Conservation (phyloP, 2,888 invertebrate genomes). For the Drosophila falleni region DNA sequence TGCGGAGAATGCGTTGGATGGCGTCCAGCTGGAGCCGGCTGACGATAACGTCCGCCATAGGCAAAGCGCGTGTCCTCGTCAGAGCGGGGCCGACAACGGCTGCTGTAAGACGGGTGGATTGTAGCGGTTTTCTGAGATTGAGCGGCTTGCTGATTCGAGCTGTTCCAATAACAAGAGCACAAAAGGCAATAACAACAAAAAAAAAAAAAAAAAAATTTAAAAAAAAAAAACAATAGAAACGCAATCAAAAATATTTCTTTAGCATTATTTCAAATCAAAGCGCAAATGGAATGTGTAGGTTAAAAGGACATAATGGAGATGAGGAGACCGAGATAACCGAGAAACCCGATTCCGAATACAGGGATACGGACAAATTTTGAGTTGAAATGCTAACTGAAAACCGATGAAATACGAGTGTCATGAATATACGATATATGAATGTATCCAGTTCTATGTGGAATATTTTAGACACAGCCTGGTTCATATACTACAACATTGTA, state of each 20-base stretch:
- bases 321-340: not conserved
- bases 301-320: constrained; percentile 1
- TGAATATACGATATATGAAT: constrained; percentile 6
- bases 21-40: constrained; percentile 85
- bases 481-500: not conserved
- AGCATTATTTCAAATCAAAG: constrained; percentile 1
- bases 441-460: not conserved
- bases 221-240: not conserved
- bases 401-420: constrained; percentile 1
- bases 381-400: constrained; percentile 11
- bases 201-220: constrained; percentile 9
- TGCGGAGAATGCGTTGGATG: constrained; percentile 87
- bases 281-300: constrained; percentile 5
- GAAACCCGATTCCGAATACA: constrained; percentile 9
- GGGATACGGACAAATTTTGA: not conserved
- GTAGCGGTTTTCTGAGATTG: constrained; percentile 86
- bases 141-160: constrained; percentile 86
- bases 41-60: constrained; percentile 88
- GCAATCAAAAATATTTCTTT: constrained; percentile 9
- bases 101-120: constrained; percentile 87
- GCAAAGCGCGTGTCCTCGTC: constrained; percentile 92
- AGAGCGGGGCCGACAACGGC: constrained; percentile 87
- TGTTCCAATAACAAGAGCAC: constrained; percentile 55
- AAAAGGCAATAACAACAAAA: constrained; percentile 36
- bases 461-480: not conserved